Conservation (phyloP, 2,113 vertebrate genomes). For the Morone saxatilis region DNA sequence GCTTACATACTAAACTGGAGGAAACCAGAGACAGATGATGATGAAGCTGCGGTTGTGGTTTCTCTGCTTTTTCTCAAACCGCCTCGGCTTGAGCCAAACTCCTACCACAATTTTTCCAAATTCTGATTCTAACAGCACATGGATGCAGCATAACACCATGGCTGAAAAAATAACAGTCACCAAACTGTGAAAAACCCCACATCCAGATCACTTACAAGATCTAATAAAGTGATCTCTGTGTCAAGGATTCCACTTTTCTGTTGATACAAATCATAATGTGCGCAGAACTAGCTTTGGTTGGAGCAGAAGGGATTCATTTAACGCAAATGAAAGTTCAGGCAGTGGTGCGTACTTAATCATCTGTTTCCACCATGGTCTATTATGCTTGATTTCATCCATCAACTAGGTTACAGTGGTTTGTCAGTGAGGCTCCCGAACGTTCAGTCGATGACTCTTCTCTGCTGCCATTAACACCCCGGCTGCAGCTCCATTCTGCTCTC, state of each 20-base stretch:
- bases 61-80: too few relatives aligned
- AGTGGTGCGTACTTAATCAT: not conserved
- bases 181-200: not conserved
- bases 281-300: too few relatives aligned
- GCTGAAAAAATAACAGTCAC: not conserved
- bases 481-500: constrained; percentile 46
- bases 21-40: not conserved
- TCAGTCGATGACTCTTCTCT: constrained; percentile 6
- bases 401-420: not conserved
- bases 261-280: not conserved
- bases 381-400: constrained; percentile 14
- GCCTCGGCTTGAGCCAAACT: too few relatives aligned
- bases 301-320: not conserved
- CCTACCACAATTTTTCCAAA: too few relatives aligned
- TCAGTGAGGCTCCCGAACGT: not conserved
- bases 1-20: not conserved
- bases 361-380: constrained; percentile 10
- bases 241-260: not conserved
- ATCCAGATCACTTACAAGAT: not conserved
- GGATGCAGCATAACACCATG: not conserved
- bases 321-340: not conserved
- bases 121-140: not conserved
- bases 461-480: constrained; percentile 32
- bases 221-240: not conserved
- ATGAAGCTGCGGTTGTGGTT: too few relatives aligned